Evolutionary conservation across 2,113 vertebrate genomes (phyloP), one percentile per base, ranked within the genome.

Genomic region (Serilophus lunatus): DNA sequence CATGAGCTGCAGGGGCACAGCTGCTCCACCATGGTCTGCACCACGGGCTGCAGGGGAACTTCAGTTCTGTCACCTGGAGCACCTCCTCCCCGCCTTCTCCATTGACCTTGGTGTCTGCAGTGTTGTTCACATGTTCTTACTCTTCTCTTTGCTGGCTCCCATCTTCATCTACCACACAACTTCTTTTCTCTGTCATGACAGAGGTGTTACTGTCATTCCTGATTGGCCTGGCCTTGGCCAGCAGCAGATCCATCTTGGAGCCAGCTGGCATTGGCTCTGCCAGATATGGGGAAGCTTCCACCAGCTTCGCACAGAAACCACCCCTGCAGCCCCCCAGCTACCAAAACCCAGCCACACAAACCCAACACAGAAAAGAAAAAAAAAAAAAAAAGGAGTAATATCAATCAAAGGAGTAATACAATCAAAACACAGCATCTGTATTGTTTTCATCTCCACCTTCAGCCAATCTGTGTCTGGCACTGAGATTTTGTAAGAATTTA

Each of bases 261-360:
- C 22, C 0, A 0, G 4, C 33, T 59, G 51, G 15, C 24, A 29
- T n/a, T 53, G 24, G 19, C 3, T 59, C 28, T 75, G 60, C 6
- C 0, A 0, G 24, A 6, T 13, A 31, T 8, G 16, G 17, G 19
- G 9, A 82, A 40, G 9, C 13, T 68, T 8, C 23, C 2, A 9
- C 33, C 25, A 51, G 5, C n/a, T 53, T n/a, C 45, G 45, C 53
- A n/a, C 28, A 60, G 16, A 20, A 38, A 4, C 28, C 36, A 29
- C 9, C 10, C 28, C n/a, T 53, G 28, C 12, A 53, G 45, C 11
- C 3, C 16, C 28, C 28, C 4, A 0, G 0, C 23, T 47, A 26
- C 11, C 13, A 68, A n/a, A 89, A 75, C 5, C 29, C 24, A 23
- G 29, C 24, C 40, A 40, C 4, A 12, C 29, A 53, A 82, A 75